These are phyloP conservation scores for Mixornis gularis DNA, from an alignment of 2,113 vertebrate species.

Conservation along the genomic window DNA sequence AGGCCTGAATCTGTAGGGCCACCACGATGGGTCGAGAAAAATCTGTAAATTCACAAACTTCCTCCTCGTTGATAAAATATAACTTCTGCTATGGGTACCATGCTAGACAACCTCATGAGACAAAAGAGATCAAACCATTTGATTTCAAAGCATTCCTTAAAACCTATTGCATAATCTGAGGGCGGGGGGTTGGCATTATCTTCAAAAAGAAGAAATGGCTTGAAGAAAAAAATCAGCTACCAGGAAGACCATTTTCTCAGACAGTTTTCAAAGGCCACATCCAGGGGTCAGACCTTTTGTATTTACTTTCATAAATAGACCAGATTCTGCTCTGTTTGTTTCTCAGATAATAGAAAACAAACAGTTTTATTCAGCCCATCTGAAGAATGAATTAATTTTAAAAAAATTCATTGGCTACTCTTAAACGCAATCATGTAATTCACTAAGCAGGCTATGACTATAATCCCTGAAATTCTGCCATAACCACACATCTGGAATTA, in stretches of 20 bases:
- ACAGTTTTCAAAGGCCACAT: constrained; percentile 41
- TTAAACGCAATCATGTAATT: not conserved
- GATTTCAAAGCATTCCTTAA: constrained; percentile 48
- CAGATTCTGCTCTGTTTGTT: constrained; percentile 20
- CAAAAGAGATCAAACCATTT: not conserved
- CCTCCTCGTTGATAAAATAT: not conserved
- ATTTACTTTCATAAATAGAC: constrained; percentile 54
- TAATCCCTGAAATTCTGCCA: constrained; percentile 26
- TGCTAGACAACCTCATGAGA: not conserved
- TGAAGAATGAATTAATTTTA: constrained; percentile 19
- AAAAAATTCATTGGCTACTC: constrained; percentile 40
- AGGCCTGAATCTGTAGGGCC: not conserved
- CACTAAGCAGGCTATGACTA: not conserved
- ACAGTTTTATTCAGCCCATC: constrained; percentile 34
- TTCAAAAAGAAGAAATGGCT: constrained; percentile 51
- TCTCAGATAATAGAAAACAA: constrained; percentile 36
- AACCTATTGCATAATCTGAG: constrained; percentile 7
- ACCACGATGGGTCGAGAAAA: accelerated
- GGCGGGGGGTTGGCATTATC: not conserved
- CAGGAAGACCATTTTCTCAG: constrained; percentile 41
- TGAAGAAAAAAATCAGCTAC: constrained; percentile 4
- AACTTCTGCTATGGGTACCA: not conserved
- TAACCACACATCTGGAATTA: constrained; percentile 51
- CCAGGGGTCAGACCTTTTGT: constrained; percentile 44
- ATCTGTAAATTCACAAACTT: not conserved